A percentile compares a stretch with the other conserved stretches of the same genome.
Conservation (phyloP, 2,888 invertebrate species). For the Eueremaeus valkanovi region DNA sequence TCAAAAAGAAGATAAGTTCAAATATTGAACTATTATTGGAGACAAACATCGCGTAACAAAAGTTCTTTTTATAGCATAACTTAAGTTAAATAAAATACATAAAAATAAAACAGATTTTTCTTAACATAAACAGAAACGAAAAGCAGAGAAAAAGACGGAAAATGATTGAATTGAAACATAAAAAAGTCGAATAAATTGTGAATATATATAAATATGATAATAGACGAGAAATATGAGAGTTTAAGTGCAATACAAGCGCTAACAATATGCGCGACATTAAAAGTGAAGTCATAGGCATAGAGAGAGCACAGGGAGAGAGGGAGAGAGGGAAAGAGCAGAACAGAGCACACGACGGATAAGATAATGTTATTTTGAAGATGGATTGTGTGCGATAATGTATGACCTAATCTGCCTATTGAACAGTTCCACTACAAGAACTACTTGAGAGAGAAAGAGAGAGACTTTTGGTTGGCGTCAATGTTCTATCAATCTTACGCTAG, state of each 20-base stretch:
- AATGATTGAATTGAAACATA: not conserved
- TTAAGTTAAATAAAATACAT: too few relatives aligned
- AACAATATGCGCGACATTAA: slow-evolving; percentile 21
- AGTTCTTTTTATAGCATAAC: too few relatives aligned
- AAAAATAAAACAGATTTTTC: not conserved
- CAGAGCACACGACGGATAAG: slow-evolving; percentile 29
- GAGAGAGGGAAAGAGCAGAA: not conserved
- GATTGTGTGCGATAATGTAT: slow-evolving; percentile 35
- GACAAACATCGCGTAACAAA: too few relatives aligned
- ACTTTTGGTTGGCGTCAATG: slow-evolving; percentile 30
- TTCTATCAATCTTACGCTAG: slow-evolving; percentile 34
- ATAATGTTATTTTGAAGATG: slow-evolving; percentile 36
- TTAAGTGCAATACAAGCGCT: slow-evolving; percentile 34
- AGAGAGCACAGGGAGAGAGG: not conserved
- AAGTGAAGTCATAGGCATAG: not conserved
- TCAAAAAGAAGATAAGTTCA: too few relatives aligned
- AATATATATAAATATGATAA: slow-evolving; percentile 31
- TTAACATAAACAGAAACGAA: too few relatives aligned
- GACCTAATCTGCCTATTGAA: slow-evolving; percentile 36
- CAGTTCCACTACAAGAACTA: not conserved
- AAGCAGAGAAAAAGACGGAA: not conserved
- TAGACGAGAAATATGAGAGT: slow-evolving; percentile 30
- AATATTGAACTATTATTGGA: too few relatives aligned
- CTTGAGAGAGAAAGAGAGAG: not conserved
- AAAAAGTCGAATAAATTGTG: slow-evolving; percentile 10